Evolutionary conservation across 2,888 invertebrate genomes (phyloP).

Genomic region (Noctua pronuba): DNA sequence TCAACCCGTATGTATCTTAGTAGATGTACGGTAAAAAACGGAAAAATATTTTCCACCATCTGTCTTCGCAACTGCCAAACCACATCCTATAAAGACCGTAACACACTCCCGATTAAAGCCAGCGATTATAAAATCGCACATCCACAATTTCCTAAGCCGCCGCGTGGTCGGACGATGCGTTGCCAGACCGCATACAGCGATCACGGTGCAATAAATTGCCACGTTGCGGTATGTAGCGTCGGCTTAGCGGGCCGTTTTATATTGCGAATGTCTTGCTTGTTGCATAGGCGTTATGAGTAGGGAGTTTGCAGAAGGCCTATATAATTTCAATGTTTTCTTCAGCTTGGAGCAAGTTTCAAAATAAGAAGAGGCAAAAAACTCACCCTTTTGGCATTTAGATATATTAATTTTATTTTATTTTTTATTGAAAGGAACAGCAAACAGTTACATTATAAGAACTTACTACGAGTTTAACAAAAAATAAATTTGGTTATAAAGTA

Average conservation of each 20-base stretch:
- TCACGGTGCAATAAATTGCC: conserved; percentile 77
- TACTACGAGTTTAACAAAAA: too few species aligned
- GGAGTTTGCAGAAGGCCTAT: conserved; percentile 36
- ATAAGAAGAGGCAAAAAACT: neutral
- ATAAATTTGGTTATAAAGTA: too few species aligned
- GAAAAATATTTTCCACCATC: neutral
- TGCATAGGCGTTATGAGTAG: conserved; percentile 53
- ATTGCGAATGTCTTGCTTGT: conserved; percentile 73
- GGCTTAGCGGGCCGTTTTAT: conserved; percentile 76
- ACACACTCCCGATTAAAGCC: conserved; percentile 35
- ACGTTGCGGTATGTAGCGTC: conserved; percentile 75
- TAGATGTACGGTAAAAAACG: too few species aligned
- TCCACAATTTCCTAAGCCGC: conserved; percentile 56
- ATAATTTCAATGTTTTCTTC: neutral
- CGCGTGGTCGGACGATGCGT: conserved; percentile 67
- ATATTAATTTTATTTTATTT: too few species aligned
- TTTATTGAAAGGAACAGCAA: too few species aligned
- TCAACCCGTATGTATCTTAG: too few species aligned
- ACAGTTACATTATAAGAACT: too few species aligned
- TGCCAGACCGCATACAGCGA: conserved; percentile 79
- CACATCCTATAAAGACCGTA: conserved; percentile 38
- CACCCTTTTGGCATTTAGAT: neutral
- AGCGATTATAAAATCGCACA: conserved; percentile 57
- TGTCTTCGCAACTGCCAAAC: conserved; percentile 23
- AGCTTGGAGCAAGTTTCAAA: neutral